Conservation (phyloP, 37 sponge, comb jelly and placozoan species). For the Theonella swinhoei region DNA sequence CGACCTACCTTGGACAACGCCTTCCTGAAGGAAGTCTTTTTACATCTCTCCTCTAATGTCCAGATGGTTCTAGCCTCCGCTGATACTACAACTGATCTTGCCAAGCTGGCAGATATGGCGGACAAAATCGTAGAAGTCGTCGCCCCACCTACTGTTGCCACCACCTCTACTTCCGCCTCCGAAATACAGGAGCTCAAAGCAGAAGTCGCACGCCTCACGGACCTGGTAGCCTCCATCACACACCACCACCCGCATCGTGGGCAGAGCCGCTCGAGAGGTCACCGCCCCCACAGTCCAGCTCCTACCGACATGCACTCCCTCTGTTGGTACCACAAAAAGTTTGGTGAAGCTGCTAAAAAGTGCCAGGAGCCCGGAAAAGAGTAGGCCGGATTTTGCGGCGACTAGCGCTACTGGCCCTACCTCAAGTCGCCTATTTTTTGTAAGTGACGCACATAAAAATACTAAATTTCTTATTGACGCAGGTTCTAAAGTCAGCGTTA, state of each 20-base stretch:
- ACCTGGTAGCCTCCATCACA: conserved; percentile 44
- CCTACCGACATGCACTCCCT: conserved; percentile 24
- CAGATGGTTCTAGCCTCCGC: too few relatives aligned
- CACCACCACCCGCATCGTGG: not conserved
- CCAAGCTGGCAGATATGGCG: too few relatives aligned
- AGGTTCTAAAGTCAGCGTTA: conserved; percentile 32
- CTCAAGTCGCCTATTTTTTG: too few relatives aligned
- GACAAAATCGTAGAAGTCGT: too few relatives aligned
- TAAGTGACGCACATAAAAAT: conserved; percentile 5
- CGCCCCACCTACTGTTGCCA: too few relatives aligned
- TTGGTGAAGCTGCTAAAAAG: conserved; percentile 52
- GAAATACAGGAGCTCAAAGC: too few relatives aligned
- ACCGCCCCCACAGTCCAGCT: conserved; percentile 16
- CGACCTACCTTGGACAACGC: too few relatives aligned
- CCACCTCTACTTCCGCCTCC: too few relatives aligned
- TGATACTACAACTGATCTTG: too few relatives aligned
- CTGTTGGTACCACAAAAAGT: conserved; percentile 71
- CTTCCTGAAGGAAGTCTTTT: too few relatives aligned
- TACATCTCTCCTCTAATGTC: too few relatives aligned
- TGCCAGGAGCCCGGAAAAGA: conserved; percentile 53
- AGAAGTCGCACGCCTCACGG: conserved; percentile 40
- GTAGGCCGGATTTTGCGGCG: too few relatives aligned
- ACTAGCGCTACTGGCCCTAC: conserved; percentile 71
- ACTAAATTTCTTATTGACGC: conserved; percentile 58
- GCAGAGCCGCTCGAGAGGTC: not conserved